Base-by-base conservation (phyloP, 2,797 vertebrate genomes). In the Uromys caudimaculatus region DNA sequence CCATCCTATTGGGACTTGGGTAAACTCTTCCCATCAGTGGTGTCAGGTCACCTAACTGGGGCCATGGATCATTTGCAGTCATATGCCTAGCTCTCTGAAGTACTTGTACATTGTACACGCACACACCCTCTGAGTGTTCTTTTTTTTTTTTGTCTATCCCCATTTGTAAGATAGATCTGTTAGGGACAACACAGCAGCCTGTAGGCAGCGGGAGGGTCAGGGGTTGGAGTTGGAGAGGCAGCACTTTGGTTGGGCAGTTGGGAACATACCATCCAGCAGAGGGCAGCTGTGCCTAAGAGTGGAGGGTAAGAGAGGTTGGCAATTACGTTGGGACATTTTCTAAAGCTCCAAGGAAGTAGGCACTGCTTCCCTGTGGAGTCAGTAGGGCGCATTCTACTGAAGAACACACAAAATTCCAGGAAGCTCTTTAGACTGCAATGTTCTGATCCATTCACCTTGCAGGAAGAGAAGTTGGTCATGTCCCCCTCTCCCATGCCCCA, bases 201-300 rank as follows among this genome's bases (percentile, higher is more conserved):
- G 4, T 10, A 47, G 12, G 9, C 38, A 60, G 38, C 71, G n/a
- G 11, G 29, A 21, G 88, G 58, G 50, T 77, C 16, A 44, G 71
- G 1, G 38, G 2, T 4, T 8, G 1, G 35, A n/a, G 19, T 11
- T 3, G 16, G 24, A 81, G 35, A 75, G 35, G 75, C 19, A 91
- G 73, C 17, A 54, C 27, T 27, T 75, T 23, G 2, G 17, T 21
- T 73, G 78, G 79, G 56, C 58, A 84, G 47, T 90, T 94, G 93
- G 93, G 83, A 56, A 82, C 96, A 97, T 97, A 96, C 97, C 97
- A 97, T 88, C 97, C 98, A 97, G 97, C 95, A 98, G 98, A 98
- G 98, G 98, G 98, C 97, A 95, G 97, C 97, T 97, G 82, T 94
- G 95, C 62, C 94, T 97, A 94, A 97, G 38, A 95, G 90, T 97